Conservation (phyloP, 1,140 invertebrate species). For the Eupeodes corollae region DNA sequence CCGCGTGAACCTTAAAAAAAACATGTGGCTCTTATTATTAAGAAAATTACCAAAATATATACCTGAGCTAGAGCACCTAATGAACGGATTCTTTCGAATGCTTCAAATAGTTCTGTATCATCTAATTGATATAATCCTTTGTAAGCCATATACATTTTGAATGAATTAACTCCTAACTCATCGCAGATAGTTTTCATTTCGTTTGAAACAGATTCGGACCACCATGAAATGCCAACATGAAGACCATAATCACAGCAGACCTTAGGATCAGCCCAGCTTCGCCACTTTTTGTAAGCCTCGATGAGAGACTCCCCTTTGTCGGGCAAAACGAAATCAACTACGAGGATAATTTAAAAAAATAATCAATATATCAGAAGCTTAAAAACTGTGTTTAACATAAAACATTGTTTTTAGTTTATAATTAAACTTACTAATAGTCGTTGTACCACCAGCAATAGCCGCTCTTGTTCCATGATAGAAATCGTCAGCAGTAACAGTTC, state of each 20-base stretch:
- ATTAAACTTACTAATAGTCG: conserved; percentile 57
- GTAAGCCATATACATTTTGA: conserved; percentile 97
- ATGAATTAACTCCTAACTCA: conserved; percentile 82
- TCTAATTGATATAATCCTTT: conserved; percentile 74
- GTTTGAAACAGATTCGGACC: conserved; percentile 60
- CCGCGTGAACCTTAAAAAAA: conserved; percentile 68
- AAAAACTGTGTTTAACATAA: too few species aligned
- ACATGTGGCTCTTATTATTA: neutral
- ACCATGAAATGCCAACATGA: conserved; percentile 80
- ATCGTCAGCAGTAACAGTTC: conserved; percentile 63
- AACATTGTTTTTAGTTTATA: too few species aligned
- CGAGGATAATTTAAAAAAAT: conserved; percentile 18
- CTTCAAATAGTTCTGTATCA: conserved; percentile 76
- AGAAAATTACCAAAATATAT: neutral
- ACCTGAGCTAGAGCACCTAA: conserved; percentile 68
- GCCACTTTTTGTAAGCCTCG: conserved; percentile 80
- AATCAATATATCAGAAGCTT: neutral
- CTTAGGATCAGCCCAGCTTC: conserved; percentile 77
- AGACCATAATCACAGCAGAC: conserved; percentile 93
- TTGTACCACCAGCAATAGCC: conserved; percentile 75
- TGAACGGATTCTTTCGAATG: conserved; percentile 64
- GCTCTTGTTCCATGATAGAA: conserved; percentile 78
- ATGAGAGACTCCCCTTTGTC: conserved; percentile 67
- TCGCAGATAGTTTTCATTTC: conserved; percentile 66
- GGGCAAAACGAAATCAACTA: conserved; percentile 78